These are phyloP conservation scores for Nineta flava DNA, from an alignment of 2,888 invertebrate genomes.

Conservation along the genomic window DNA sequence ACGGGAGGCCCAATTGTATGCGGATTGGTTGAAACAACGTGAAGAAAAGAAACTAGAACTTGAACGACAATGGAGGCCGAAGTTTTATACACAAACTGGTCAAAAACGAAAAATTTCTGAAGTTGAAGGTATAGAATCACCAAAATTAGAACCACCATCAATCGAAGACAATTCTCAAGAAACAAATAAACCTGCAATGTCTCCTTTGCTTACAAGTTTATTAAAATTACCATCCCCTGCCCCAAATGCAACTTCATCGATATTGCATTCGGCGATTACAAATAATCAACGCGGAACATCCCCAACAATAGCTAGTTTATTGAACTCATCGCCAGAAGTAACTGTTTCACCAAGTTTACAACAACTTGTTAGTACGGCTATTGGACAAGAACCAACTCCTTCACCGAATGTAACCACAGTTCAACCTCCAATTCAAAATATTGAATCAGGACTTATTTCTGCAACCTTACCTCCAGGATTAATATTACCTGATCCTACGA, in stretches of 20 bases:
- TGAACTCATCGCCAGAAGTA: constrained; percentile 27
- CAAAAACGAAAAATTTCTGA: constrained; percentile 26
- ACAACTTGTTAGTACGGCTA: constrained; percentile 31
- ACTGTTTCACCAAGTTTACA: constrained; percentile 31
- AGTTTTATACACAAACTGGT: constrained; percentile 14
- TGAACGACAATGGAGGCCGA: constrained; percentile 42
- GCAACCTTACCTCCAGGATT: background rate
- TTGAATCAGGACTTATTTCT: background rate
- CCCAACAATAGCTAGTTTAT: constrained; percentile 37
- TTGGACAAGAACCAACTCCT: constrained; percentile 22
- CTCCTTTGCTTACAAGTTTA: constrained; percentile 67
- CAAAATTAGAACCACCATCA: constrained; percentile 13
- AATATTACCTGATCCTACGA: background rate
- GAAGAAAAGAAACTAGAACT: constrained; percentile 46
- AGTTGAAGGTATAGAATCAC: constrained; percentile 16
- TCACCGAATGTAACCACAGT: background rate
- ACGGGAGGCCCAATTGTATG: constrained; percentile 43
- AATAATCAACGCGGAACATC: constrained; percentile 23
- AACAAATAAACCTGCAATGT: constrained; percentile 35
- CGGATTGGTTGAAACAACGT: constrained; percentile 46
- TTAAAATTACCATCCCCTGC: constrained; percentile 52
- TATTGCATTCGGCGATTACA: constrained; percentile 24
- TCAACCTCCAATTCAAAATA: background rate
- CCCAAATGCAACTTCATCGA: constrained; percentile 27
- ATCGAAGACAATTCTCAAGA: constrained; percentile 9